Evolutionary conservation across 2,888 invertebrate species (phyloP), one percentile per base, ranked within the genome.

Genomic region (Camptogramma bilineatum): DNA sequence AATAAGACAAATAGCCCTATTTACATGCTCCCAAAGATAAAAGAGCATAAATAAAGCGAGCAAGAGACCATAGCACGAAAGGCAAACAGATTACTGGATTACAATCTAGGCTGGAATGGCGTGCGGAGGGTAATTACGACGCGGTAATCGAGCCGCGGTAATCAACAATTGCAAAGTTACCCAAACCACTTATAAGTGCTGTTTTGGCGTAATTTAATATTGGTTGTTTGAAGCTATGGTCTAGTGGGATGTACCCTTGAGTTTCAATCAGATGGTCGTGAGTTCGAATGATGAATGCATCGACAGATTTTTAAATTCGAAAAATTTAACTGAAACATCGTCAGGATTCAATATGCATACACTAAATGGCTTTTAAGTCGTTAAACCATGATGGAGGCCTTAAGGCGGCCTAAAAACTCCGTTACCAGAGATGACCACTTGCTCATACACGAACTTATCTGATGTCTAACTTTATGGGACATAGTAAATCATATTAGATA

Each of bases 101-200:
- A 76, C 71, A 70, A 77, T 75, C 76, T 70, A 69, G 57, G 63
- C 65, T 64, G 64, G 69, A 70, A 70, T 73, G 68, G 71, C 69
- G 74, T 71, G 69, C 66, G 62, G 68, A 50, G 50, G 66, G 71
- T 68, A 73, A 73, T 74, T 73, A 72, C 68, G 62, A 62, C 53
- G 42, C 66, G 65, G 77, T 78, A 79, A 79, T 79, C 73, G 78
- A 80, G 72, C 70, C 74, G 70, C 72, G 70, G 73, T 76, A 75
- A 80, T 77, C 78, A 82, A 80, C 82, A 80, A 83, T 80, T 77
- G 80, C 77, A 77, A 84, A 84, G 77, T 83, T 76, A 79, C 77
- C 72, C 72, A 78, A 79, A 77, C 76, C 80, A 79, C 83, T 79
- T 82, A 73, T 73, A 69, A 76, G 74, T 78, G 77, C 77, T 79